phyloP scores from a whole-genome alignment of 92 coral and sea anemone genomes.

The Zoanthus sansibaricus region DNA sequence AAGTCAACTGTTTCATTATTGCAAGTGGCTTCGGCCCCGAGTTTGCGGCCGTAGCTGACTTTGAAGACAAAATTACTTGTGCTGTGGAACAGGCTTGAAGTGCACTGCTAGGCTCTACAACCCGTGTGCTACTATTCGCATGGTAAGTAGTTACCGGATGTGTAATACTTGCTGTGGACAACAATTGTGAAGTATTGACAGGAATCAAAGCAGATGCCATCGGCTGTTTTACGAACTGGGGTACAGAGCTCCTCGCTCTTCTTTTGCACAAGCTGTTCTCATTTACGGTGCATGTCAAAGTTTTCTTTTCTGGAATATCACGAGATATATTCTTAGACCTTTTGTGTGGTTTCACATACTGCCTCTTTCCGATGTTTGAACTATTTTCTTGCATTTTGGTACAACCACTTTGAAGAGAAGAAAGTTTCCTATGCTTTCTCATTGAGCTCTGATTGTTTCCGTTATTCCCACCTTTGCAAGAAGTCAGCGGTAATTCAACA shows the following conservation, averaged over 20 bases:
- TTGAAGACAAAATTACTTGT: neutral
- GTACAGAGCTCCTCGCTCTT: neutral
- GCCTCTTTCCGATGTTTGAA: neutral
- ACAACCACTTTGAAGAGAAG: neutral
- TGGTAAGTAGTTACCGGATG: neutral
- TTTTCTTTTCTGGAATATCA: neutral
- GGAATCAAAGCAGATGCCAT: neutral
- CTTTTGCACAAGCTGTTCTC: neutral
- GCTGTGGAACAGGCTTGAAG: neutral
- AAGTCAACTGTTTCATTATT: slow-evolving; percentile 19
- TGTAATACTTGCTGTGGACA: neutral
- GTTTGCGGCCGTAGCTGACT: neutral
- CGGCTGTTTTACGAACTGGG: neutral
- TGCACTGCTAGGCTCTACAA: neutral
- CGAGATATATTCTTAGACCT: neutral
- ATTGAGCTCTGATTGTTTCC: neutral
- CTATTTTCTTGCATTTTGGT: too few species aligned
- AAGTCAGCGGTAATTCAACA: slow-evolving; percentile 9
- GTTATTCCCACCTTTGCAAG: neutral
- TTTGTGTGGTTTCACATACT: neutral
- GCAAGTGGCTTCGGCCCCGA: neutral
- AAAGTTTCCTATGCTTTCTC: neutral
- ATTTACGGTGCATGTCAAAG: neutral
- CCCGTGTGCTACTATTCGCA: neutral
- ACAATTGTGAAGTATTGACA: neutral